Evolutionary conservation across 2,113 vertebrate species (phyloP).

Genomic region (Pleuronectes platessa): DNA sequence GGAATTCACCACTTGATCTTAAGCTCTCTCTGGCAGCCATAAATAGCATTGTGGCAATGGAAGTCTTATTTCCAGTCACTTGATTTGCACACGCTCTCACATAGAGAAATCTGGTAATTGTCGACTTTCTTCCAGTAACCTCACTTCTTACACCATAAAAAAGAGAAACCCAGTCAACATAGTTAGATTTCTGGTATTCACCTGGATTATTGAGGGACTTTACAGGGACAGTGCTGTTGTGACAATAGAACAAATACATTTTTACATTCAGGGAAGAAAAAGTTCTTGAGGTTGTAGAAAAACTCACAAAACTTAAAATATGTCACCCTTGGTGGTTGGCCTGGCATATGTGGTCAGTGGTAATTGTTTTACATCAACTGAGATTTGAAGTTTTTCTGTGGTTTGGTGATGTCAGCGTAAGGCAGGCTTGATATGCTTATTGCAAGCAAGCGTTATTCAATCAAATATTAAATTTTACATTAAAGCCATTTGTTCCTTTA

Average conservation of each 20-base stretch:
- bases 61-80: neutral
- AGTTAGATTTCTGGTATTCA: neutral
- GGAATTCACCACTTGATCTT: neutral
- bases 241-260: neutral
- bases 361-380: too few relatives aligned
- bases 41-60: neutral
- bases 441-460: too few relatives aligned
- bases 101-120: neutral
- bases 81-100: conserved; percentile 3
- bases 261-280: too few relatives aligned
- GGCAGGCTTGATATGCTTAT: too few relatives aligned
- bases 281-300: too few relatives aligned
- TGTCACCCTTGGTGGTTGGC: too few relatives aligned
- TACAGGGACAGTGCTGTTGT: neutral
- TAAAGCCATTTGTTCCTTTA: too few relatives aligned
- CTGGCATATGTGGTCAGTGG: too few relatives aligned
- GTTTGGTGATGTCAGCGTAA: too few relatives aligned
- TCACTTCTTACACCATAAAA: neutral
- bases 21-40: neutral
- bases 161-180: neutral
- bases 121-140: neutral
- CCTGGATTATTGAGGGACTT: neutral
- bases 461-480: too few relatives aligned
- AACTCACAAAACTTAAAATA: too few relatives aligned
- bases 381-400: too few relatives aligned